Percentiles rank a stretch among this genome's conserved stretches.
phyloP scores from a whole-genome alignment of 2,113 vertebrate species.

The Ctenodactylus gundi region DNA sequence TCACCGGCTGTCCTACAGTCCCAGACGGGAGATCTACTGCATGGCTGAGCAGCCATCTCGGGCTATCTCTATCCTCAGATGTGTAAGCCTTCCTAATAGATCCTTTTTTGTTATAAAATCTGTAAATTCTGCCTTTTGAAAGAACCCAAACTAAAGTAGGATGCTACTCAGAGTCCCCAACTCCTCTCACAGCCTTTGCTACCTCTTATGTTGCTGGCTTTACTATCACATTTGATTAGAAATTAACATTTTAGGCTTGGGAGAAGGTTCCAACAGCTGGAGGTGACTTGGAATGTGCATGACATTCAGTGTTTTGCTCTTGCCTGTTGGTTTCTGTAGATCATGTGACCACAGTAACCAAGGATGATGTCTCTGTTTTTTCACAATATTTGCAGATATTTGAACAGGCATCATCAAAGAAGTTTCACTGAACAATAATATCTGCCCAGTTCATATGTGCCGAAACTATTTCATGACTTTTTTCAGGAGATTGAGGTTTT shows the following conservation, averaged over 20 bases:
- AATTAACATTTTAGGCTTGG: no score
- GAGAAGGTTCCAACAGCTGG: background rate
- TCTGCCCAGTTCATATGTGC: background rate
- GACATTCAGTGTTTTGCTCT: background rate
- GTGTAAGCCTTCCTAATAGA: no score
- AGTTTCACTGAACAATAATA: slow-evolving; percentile 57
- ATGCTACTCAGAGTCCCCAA: background rate
- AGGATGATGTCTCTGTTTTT: background rate
- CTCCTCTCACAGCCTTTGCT: background rate
- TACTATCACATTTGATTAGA: background rate
- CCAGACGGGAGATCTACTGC: no score
- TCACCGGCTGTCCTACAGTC: no score
- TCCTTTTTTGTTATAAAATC: no score
- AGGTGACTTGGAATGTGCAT: background rate
- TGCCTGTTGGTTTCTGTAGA: background rate
- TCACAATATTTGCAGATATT: slow-evolving; percentile 44
- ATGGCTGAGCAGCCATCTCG: no score
- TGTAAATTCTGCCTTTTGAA: no score
- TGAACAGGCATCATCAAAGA: slow-evolving; percentile 65
- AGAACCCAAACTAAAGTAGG: no score
- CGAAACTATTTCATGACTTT: slow-evolving; percentile 61
- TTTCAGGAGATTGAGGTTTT: slow-evolving; percentile 65
- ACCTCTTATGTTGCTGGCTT: background rate
- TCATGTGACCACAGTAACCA: background rate
- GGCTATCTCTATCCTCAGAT: no score